phyloP scores from a whole-genome alignment of 2,888 invertebrate species.

The Drosophila mayaguana region DNA sequence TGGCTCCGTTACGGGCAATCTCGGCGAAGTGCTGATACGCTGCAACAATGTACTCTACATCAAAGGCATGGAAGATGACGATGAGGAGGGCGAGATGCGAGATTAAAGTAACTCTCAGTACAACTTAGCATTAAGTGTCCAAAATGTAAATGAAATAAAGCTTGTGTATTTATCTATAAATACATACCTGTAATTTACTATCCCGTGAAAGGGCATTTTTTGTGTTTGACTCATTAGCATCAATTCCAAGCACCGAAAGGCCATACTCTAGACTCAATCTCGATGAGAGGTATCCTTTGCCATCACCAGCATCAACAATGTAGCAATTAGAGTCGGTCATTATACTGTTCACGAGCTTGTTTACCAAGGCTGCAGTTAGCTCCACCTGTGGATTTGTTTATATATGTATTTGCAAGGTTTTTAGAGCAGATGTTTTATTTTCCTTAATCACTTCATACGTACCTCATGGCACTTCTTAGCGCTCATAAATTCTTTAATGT shows the following conservation, averaged over 20 bases:
- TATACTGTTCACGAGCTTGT: conserved; percentile 84
- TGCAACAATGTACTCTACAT: conserved; percentile 99
- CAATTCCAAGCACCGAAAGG: conserved; percentile 92
- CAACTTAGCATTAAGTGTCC: conserved; percentile 38
- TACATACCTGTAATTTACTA: conserved; percentile 81
- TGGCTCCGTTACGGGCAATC: conserved; percentile 93
- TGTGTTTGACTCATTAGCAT: conserved; percentile 89
- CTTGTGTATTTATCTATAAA: conserved; percentile 51
- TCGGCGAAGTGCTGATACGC: conserved; percentile 98
- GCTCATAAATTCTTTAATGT: conserved; percentile 90
- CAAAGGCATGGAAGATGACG: conserved; percentile 97
- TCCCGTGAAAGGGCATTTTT: conserved; percentile 88
- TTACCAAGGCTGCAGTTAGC: conserved; percentile 87
- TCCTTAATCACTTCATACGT: not conserved
- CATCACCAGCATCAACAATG: conserved; percentile 94
- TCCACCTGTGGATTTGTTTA: conserved; percentile 86
- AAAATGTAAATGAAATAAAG: conserved; percentile 58
- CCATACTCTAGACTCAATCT: conserved; percentile 89
- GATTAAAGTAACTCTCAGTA: conserved; percentile 67
- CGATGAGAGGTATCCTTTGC: conserved; percentile 93
- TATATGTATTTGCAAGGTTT: no score
- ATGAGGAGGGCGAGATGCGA: conserved; percentile 98
- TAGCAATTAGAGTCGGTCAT: conserved; percentile 67
- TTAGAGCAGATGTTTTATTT: no score
- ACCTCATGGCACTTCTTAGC: conserved; percentile 93